phyloP scores from a whole-genome alignment of 2,888 invertebrate genomes.

The Seira musarum region DNA sequence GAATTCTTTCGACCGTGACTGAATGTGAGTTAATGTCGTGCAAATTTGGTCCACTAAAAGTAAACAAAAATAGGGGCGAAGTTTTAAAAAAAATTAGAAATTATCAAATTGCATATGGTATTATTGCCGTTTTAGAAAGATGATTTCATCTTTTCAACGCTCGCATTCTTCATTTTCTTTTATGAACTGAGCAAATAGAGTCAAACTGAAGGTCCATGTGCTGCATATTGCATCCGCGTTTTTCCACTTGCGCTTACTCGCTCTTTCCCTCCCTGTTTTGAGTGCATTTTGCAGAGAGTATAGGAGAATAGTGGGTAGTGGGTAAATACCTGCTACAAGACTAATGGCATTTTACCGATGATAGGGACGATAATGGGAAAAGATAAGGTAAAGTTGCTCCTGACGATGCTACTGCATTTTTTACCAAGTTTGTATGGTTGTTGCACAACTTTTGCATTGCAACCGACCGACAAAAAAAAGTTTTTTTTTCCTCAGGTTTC shows the following conservation, averaged over 20 bases:
- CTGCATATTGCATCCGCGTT: conserved; percentile 12
- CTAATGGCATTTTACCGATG: conserved; percentile 29
- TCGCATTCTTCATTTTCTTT: conserved; percentile 29
- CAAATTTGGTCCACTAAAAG: too few relatives aligned
- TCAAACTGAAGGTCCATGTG: conserved; percentile 15
- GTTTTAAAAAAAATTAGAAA: too few relatives aligned
- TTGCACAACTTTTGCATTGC: conserved; percentile 14
- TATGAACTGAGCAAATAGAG: conserved; percentile 44
- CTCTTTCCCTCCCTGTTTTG: neutral
- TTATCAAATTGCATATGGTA: conserved; percentile 9
- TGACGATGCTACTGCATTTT: conserved; percentile 20
- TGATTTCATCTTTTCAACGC: conserved; percentile 57
- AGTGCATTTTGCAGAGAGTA: neutral
- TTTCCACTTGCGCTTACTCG: neutral
- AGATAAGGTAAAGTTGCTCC: conserved; percentile 10
- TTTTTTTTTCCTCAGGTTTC: conserved; percentile 47
- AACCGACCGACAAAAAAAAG: conserved; percentile 32
- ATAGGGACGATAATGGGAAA: conserved; percentile 28
- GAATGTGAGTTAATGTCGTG: too few relatives aligned
- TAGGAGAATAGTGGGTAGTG: neutral
- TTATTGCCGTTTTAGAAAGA: conserved; percentile 44
- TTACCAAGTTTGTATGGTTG: conserved; percentile 12
- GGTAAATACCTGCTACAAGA: conserved; percentile 26
- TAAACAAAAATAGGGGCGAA: neutral
- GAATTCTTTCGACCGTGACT: too few relatives aligned